Evolutionary conservation across 2,113 vertebrate genomes (phyloP).

Genomic region (Cinclus cinclus): DNA sequence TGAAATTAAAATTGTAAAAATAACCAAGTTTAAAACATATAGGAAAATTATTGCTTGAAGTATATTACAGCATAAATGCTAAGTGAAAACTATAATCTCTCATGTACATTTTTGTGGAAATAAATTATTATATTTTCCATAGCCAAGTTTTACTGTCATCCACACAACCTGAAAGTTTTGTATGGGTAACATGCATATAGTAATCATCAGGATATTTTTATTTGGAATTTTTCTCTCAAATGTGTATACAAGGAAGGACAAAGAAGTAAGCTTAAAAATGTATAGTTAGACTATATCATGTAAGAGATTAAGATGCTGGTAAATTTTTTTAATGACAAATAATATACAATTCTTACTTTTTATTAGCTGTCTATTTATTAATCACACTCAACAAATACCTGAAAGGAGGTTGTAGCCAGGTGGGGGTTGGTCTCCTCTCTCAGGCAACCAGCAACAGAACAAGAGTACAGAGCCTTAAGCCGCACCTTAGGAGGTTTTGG

Average conservation of each 20-base stretch:
- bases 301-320: not conserved
- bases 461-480: not conserved
- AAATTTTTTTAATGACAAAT: not conserved
- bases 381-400: not conserved
- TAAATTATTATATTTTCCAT: not conserved
- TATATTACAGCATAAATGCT: not conserved
- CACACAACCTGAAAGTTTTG: not conserved
- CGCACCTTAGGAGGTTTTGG: not conserved
- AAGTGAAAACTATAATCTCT: not conserved
- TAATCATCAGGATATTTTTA: not conserved
- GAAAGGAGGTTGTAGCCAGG: not conserved
- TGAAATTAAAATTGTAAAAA: not conserved
- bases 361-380: not conserved
- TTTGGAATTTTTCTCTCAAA: not conserved
- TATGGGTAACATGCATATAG: not conserved
- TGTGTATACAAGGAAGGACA: not conserved
- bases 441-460: not conserved
- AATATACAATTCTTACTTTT: not conserved
- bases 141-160: not conserved
- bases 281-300: not conserved
- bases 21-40: not conserved
- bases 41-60: not conserved
- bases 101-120: not conserved
- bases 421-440: not conserved
- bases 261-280: not conserved